phyloP scores from a whole-genome alignment of 2,888 invertebrate species.

The Aethes cnicana region DNA sequence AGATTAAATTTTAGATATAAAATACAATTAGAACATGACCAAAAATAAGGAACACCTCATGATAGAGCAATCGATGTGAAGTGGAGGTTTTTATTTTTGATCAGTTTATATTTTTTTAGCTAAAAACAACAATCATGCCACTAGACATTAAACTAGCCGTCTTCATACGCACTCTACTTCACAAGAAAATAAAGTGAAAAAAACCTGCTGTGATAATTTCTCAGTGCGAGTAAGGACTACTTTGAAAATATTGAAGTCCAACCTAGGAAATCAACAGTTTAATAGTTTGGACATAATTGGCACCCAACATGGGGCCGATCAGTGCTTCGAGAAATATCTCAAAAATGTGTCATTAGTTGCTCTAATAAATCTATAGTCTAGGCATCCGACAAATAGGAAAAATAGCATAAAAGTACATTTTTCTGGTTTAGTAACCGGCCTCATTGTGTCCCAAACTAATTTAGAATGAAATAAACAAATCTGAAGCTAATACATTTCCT shows the following conservation, averaged over 20 bases:
- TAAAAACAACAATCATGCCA: constrained; percentile 76
- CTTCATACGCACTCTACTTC: constrained; percentile 48
- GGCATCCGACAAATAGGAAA: constrained; percentile 21
- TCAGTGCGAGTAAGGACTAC: constrained; percentile 30
- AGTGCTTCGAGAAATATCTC: not conserved
- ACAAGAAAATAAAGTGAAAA: constrained; percentile 19
- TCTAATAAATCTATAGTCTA: constrained; percentile 7
- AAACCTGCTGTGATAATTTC: constrained; percentile 22
- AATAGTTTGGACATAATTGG: constrained; percentile 5
- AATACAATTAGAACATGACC: not conserved
- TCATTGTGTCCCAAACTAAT: too few relatives aligned
- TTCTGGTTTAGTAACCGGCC: too few relatives aligned
- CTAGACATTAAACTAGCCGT: constrained; percentile 59
- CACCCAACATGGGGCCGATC: constrained; percentile 22
- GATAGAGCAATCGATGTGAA: not conserved
- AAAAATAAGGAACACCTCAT: constrained; percentile 6
- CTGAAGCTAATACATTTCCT: constrained; percentile 23
- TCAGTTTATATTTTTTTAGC: constrained; percentile 38
- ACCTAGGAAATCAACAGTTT: not conserved
- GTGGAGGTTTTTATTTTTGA: constrained; percentile 2
- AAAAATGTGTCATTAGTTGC: not conserved
- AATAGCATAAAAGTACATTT: not conserved
- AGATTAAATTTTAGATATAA: constrained; percentile 25
- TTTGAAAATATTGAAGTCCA: constrained; percentile 6
- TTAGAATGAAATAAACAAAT: too few relatives aligned